Evolutionary conservation across 2,797 vertebrate genomes (phyloP).

Genomic region (Enteromius anoplus): DNA sequence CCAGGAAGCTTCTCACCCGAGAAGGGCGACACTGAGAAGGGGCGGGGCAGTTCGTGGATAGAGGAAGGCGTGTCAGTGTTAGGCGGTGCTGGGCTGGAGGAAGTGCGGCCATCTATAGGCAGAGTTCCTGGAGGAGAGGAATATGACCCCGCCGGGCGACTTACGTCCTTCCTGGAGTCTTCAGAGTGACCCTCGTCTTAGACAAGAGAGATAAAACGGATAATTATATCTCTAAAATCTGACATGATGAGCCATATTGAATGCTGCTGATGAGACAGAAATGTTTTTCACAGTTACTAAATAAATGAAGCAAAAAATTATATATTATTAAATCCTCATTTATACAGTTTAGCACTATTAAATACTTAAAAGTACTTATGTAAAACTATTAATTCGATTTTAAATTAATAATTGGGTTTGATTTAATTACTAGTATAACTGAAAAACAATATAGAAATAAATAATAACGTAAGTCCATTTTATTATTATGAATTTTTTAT

Average conservation of each 20-base stretch:
- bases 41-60: conserved; percentile 76
- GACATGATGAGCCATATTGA: background rate
- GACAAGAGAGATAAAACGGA: conserved; percentile 1
- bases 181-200: conserved; percentile 88
- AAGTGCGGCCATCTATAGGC: conserved; percentile 77
- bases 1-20: conserved; percentile 77
- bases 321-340: background rate
- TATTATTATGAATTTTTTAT: too few species aligned
- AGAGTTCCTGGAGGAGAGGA: conserved; percentile 80
- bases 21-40: conserved; percentile 86
- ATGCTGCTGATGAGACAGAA: background rate
- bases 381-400: background rate
- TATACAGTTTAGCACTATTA: background rate
- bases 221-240: background rate
- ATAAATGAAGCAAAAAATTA: background rate
- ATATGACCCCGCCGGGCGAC: conserved; percentile 79
- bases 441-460: too few species aligned
- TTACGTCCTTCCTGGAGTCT: conserved; percentile 79
- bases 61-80: conserved; percentile 70
- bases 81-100: conserved; percentile 79
- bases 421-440: too few species aligned
- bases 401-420: background rate
- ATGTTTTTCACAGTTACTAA: background rate
- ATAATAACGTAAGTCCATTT: too few species aligned
- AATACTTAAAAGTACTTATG: background rate